phyloP scores from a whole-genome alignment of 2,113 vertebrate species.

The Origma solitaria region DNA sequence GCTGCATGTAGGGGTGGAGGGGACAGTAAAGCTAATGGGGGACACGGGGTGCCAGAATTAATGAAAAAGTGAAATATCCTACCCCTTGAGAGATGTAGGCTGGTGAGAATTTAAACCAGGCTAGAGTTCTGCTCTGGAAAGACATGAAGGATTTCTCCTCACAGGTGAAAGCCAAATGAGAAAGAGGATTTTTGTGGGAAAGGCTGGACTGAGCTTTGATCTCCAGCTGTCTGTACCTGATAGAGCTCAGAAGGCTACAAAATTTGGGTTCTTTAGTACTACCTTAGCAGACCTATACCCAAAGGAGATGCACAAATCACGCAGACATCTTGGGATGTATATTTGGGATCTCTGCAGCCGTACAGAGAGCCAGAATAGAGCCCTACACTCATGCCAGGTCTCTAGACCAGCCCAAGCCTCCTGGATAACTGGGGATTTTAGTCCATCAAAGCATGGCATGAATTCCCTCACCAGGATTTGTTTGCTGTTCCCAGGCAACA shows the following conservation, averaged over 20 bases:
- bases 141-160: background rate
- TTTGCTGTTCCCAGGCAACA: constrained; percentile 27
- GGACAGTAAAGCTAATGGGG: background rate
- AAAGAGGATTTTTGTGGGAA: background rate
- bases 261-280: accelerated
- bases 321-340: no score
- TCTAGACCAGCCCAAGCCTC: background rate
- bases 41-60: background rate
- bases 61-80: background rate
- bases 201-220: background rate
- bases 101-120: background rate
- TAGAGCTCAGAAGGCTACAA: background rate
- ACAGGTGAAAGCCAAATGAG: background rate
- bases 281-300: background rate
- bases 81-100: background rate
- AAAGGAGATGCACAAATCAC: background rate
- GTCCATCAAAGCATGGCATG: background rate
- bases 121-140: background rate
- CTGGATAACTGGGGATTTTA: background rate
- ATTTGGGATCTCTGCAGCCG: background rate
- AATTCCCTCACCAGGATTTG: background rate
- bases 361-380: accelerated
- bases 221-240: background rate
- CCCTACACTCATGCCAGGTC: background rate
- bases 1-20: background rate